Evolutionary conservation across 2,113 vertebrate genomes (phyloP).

Genomic region (Cebus imitator): DNA sequence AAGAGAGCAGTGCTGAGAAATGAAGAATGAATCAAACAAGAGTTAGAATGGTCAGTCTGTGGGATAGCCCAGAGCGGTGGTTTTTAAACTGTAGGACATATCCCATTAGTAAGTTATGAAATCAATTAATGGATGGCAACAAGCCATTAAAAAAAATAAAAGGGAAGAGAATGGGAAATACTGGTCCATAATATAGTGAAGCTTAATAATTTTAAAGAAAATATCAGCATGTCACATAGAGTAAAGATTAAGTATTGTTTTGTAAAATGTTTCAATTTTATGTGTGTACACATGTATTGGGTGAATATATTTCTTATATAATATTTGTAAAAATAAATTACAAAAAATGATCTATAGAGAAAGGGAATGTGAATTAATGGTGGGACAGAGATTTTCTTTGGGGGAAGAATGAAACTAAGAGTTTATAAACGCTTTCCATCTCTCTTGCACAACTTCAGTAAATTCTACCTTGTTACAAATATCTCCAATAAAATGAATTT

Average conservation of each 20-base stretch:
- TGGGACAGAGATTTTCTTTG: not conserved
- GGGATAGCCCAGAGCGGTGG: not conserved
- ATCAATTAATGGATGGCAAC: not conserved
- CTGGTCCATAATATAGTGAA: not conserved
- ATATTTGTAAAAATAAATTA: not conserved
- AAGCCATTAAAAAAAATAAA: not conserved
- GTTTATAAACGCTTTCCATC: not conserved
- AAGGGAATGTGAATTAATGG: not conserved
- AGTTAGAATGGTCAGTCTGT: not conserved
- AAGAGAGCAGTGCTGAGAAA: not conserved
- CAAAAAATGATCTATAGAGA: not conserved
- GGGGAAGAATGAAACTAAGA: not conserved
- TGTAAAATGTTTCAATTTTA: not conserved
- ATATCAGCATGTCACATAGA: not conserved
- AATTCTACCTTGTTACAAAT: conserved; percentile 30
- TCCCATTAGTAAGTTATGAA: not conserved
- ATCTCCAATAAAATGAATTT: not conserved
- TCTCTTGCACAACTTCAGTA: not conserved
- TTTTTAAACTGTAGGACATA: not conserved
- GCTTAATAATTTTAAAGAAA: not conserved
- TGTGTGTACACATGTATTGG: not conserved
- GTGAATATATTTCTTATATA: not conserved
- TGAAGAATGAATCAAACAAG: not conserved
- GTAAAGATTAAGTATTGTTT: not conserved
- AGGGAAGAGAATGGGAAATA: not conserved